Evolutionary conservation across 2,113 vertebrate species (phyloP).

Genomic region (Verasper variegatus): DNA sequence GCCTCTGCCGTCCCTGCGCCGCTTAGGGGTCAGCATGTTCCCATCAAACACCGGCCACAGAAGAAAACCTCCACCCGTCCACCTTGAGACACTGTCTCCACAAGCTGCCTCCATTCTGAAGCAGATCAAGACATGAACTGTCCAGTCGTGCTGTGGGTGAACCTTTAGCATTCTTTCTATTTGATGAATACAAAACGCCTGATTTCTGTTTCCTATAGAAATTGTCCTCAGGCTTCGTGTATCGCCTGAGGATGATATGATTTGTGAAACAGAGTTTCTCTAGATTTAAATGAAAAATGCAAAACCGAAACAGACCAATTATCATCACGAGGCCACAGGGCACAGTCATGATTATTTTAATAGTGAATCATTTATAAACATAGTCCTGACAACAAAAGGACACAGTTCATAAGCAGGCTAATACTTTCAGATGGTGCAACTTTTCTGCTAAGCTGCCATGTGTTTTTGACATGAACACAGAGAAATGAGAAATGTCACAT

Average conservation of each 20-base stretch:
- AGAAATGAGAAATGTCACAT: slow-evolving; percentile 10
- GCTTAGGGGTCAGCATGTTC: slow-evolving; percentile 87
- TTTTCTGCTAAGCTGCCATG: slow-evolving; percentile 34
- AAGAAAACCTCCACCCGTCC: slow-evolving; percentile 43
- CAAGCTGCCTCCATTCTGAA: slow-evolving; percentile 34
- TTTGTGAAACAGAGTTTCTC: slow-evolving; percentile 32
- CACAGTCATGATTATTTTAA: slow-evolving; percentile 37
- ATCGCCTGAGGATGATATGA: slow-evolving; percentile 43
- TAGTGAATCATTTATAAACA: slow-evolving; percentile 56
- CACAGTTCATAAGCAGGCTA: not conserved
- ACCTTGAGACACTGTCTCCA: slow-evolving; percentile 49
- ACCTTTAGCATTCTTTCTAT: not conserved
- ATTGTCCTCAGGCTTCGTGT: slow-evolving; percentile 19
- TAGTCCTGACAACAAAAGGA: slow-evolving; percentile 41
- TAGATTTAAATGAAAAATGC: slow-evolving; percentile 37
- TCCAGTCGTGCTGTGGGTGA: not conserved
- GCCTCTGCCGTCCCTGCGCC: slow-evolving; percentile 74
- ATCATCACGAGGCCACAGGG: slow-evolving; percentile 32
- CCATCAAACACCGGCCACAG: slow-evolving; percentile 78
- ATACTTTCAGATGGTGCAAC: slow-evolving; percentile 33
- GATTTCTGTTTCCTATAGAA: not conserved
- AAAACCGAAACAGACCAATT: slow-evolving; percentile 26
- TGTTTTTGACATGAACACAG: slow-evolving; percentile 30
- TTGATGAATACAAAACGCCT: not conserved
- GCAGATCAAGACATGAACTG: slow-evolving; percentile 9